Percentiles rank a stretch among this genome's conserved stretches.
These are phyloP conservation scores for Andrena flavipes DNA, from an alignment of 2,888 invertebrate genomes.

Conservation along the genomic window DNA sequence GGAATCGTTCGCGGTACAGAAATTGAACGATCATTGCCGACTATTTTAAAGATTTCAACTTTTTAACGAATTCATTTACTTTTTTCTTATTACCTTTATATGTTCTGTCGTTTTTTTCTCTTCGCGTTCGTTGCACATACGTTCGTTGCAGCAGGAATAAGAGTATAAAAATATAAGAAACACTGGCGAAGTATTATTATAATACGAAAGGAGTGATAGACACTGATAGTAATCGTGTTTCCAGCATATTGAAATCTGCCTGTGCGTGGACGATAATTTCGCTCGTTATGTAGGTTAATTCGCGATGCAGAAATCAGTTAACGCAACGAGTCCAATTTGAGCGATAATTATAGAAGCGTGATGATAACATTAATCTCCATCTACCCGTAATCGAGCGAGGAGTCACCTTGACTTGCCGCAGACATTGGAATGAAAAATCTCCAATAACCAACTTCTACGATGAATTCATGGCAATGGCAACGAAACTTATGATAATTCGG, in stretches of 20 bases:
- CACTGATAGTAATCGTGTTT: neutral
- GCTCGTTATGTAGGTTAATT: constrained; percentile 1
- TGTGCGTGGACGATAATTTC: constrained; percentile 14
- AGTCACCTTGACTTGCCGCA: no score
- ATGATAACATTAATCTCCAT: neutral
- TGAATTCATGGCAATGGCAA: neutral
- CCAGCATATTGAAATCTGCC: neutral
- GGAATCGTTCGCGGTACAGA: neutral
- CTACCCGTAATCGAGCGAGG: neutral
- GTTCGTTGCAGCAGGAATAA: neutral
- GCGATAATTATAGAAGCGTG: constrained; percentile 3
- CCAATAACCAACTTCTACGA: neutral
- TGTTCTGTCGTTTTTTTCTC: neutral
- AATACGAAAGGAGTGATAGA: neutral
- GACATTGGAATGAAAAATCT: neutral
- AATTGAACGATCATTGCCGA: neutral
- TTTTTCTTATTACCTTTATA: no score
- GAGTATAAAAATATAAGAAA: neutral
- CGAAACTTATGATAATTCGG: neutral
- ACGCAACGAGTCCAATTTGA: constrained; percentile 12
- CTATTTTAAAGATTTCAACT: no score
- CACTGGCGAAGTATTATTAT: neutral
- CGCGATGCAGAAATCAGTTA: constrained; percentile 4
- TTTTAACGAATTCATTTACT: no score
- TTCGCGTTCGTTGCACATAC: neutral